Evolutionary conservation across 2,797 vertebrate species (phyloP), one percentile per base, ranked within the genome.

Genomic region (Mus caroli): DNA sequence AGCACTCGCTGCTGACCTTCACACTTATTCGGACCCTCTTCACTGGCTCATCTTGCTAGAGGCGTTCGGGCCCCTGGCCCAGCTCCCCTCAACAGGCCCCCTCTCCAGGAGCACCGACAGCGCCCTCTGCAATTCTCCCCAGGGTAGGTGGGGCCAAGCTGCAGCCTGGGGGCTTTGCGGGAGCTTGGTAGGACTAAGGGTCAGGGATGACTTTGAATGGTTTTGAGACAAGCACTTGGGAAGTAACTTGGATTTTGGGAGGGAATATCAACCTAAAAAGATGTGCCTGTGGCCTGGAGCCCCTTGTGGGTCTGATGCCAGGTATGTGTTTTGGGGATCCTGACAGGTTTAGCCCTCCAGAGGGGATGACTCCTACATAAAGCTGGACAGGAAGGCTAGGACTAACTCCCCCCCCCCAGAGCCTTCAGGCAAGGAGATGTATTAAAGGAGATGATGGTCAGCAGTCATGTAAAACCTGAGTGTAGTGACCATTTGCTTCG

Each of bases 161-260:
- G 78, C 28, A 76, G 54, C 20, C 37, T 58, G 26, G 31, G 87
- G 80, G 20, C 17, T 5, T 56, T 43, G 79, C 6, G 11, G 87
- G 75, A 85, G 85, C 56, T 82, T 71, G 20, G 88, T 37, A n/a
- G 71, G 82, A 69, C 76, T 54, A 71, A 58, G 34, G 26, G 69
- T 10, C 2, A 2, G 10, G 60, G 37, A 22, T 62, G 73, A 62
- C 62, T 92, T 71, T n/a, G 40, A 20, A 69, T 31, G 54, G 17
- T 67, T 12, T 76, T 69, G 83, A 64, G 79, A 84, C 22, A 15
- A 58, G 52, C 50, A 71, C 64, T 71, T 91, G 60, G 14, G 79
- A 87, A 62, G 13, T 43, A 82, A 97, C 92, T 97, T 28, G 62
- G 83, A 96, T 84, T 91, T 97, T 31, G 85, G 8, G 92, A 94